Evolutionary conservation across 2,797 vertebrate genomes (phyloP).

Genomic region (Cirrhinus molitorella): DNA sequence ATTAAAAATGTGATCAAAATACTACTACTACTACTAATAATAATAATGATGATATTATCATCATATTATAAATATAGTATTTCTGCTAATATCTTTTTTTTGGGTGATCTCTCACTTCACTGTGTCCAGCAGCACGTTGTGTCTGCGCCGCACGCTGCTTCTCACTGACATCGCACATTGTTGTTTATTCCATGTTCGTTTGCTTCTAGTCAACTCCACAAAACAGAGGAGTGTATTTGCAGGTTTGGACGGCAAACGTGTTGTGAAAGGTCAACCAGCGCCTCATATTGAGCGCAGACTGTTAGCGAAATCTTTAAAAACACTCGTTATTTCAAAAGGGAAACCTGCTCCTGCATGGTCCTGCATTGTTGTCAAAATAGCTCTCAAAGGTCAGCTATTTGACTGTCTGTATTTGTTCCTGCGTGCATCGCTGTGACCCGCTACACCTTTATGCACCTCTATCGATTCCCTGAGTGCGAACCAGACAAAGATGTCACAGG

Average conservation of each 20-base stretch:
- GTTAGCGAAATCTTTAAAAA: conserved; percentile 65
- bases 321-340: conserved; percentile 58
- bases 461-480: conserved; percentile 46
- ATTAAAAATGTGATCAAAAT: too few relatives aligned
- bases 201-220: conserved; percentile 48
- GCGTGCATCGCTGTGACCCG: conserved; percentile 16
- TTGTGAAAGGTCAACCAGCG: conserved; percentile 62
- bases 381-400: conserved; percentile 57
- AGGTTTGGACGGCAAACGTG: conserved; percentile 26
- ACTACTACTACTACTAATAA: too few relatives aligned
- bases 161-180: neutral
- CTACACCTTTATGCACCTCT: conserved; percentile 18
- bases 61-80: neutral
- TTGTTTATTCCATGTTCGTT: conserved; percentile 43
- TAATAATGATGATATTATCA: neutral
- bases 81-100: neutral
- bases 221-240: conserved; percentile 53
- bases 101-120: neutral
- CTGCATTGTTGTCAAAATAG: conserved; percentile 55
- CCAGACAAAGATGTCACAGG: conserved; percentile 35
- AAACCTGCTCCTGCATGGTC: conserved; percentile 42
- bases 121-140: neutral
- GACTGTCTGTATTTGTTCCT: conserved; percentile 44
- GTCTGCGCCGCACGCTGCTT: conserved; percentile 38
- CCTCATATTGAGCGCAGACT: conserved; percentile 60